These are phyloP conservation scores for Staurois parvus DNA, from an alignment of 2,797 vertebrate species.

Conservation along the genomic window DNA sequence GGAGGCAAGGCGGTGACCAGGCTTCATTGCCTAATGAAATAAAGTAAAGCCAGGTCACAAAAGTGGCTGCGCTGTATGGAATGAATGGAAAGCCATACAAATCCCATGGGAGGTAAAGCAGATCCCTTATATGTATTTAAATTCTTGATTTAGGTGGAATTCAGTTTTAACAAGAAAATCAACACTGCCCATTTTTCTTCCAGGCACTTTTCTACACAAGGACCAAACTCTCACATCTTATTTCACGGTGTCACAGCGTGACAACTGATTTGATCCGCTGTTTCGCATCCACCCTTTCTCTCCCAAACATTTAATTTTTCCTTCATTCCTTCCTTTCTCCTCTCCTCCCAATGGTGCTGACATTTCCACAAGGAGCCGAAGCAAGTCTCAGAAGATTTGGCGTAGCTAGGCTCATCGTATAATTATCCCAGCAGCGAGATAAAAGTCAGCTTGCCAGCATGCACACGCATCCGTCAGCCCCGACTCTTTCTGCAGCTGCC, in stretches of 20 bases:
- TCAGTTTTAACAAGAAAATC: too few relatives aligned
- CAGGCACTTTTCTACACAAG: too few relatives aligned
- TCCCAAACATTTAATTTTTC: conserved; percentile 41
- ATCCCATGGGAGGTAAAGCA: too few relatives aligned
- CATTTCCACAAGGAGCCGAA: conserved; percentile 49
- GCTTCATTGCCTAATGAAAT: too few relatives aligned
- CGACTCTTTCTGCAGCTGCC: conserved; percentile 31
- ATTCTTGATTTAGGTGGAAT: too few relatives aligned
- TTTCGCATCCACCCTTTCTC: conserved; percentile 6
- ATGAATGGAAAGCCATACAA: too few relatives aligned
- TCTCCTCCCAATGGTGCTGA: conserved; percentile 13
- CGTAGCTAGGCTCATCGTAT: conserved; percentile 35
- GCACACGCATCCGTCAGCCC: conserved; percentile 31
- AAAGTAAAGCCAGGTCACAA: too few relatives aligned
- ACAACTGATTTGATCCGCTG: conserved; percentile 3
- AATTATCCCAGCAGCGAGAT: conserved; percentile 57
- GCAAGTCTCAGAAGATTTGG: conserved; percentile 48
- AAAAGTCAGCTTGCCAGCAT: conserved; percentile 38
- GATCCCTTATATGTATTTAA: too few relatives aligned
- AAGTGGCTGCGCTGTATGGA: too few relatives aligned
- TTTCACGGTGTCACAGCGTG: neutral
- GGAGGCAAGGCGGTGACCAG: too few relatives aligned
- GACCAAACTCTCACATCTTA: neutral
- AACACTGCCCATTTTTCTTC: too few relatives aligned
- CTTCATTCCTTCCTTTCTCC: neutral